Percentiles rank a stretch among this genome's conserved stretches.
These are phyloP conservation scores for Chrysochloris asiatica DNA, from an alignment of 2,113 vertebrate species.

Conservation along the genomic window DNA sequence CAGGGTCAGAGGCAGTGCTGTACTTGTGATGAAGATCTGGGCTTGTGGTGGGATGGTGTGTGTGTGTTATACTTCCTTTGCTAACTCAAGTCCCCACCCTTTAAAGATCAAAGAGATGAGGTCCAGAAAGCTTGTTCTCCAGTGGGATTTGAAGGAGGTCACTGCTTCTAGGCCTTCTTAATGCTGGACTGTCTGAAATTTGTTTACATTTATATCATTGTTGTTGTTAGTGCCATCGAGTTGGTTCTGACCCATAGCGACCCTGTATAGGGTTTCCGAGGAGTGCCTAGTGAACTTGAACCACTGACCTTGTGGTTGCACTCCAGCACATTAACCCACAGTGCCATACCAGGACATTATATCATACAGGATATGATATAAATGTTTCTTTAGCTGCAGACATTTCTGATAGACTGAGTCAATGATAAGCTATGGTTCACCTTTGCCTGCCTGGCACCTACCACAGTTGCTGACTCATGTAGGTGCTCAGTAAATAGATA, in stretches of 20 bases:
- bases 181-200: background rate
- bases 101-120: background rate
- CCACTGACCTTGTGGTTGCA: no score
- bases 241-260: no score
- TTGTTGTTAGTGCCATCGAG: no score
- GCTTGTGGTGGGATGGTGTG: background rate
- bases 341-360: no score
- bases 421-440: background rate
- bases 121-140: background rate
- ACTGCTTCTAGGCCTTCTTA: no score
- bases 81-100: background rate
- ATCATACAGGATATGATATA: no score
- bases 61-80: background rate
- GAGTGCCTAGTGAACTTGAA: no score
- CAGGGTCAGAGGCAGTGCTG: accelerated
- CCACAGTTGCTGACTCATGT: background rate
- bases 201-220: no score
- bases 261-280: no score
- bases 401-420: background rate
- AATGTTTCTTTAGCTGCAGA: background rate
- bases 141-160: background rate
- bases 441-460: accelerated
- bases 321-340: no score
- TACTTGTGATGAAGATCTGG: background rate
- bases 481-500: background rate